These are phyloP conservation scores for Amitus sp. DNA, from an alignment of 2,888 invertebrate species.

Conservation along the genomic window DNA sequence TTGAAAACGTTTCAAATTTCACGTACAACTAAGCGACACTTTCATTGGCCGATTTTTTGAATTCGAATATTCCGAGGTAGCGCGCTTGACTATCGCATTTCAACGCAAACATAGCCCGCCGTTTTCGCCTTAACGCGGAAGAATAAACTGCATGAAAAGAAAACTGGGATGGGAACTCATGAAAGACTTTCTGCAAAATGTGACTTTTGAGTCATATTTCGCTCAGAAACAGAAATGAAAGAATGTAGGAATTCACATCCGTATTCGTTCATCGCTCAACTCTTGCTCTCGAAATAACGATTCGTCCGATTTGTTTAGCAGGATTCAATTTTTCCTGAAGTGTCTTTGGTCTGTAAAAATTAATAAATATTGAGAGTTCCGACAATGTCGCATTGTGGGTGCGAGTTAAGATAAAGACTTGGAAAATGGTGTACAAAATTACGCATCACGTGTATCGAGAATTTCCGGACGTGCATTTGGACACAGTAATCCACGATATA, in stretches of 20 bases:
- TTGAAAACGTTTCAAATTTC: too few species aligned
- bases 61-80: not conserved
- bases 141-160: not conserved
- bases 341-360: not conserved
- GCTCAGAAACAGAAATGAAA: not conserved
- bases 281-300: not conserved
- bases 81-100: not conserved
- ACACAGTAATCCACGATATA: conserved; percentile 33
- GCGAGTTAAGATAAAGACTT: not conserved
- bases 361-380: not conserved
- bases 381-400: not conserved
- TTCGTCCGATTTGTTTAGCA: not conserved
- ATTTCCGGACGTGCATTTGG: conserved; percentile 8
- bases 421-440: too few species aligned
- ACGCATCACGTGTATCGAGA: not conserved
- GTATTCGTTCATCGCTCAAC: not conserved
- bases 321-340: not conserved
- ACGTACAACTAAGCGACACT: too few species aligned
- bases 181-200: not conserved
- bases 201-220: not conserved
- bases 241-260: not conserved
- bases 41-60: not conserved
- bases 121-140: not conserved
- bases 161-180: not conserved
- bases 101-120: not conserved